A percentile compares a stretch with the other conserved stretches of the same genome.
These are phyloP conservation scores for Cephus rjabovi DNA, from an alignment of 2,888 invertebrate genomes.

Conservation along the genomic window DNA sequence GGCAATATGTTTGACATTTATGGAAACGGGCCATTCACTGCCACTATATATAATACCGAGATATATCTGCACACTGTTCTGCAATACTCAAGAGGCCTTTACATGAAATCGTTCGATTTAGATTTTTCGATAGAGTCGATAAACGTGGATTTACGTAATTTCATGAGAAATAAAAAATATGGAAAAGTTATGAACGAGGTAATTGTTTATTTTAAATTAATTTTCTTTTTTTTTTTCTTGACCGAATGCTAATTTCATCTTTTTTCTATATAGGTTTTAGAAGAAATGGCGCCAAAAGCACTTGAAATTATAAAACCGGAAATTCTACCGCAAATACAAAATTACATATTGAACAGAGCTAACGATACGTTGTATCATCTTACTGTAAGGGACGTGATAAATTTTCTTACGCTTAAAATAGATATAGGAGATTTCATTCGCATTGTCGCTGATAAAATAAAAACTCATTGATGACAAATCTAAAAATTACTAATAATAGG, in stretches of 20 bases:
- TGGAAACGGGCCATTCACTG: constrained; percentile 49
- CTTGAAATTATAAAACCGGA: constrained; percentile 58
- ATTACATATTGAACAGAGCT: constrained; percentile 45
- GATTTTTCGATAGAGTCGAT: constrained; percentile 49
- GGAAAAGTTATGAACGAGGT: constrained; percentile 53
- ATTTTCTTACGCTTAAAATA: constrained; percentile 50
- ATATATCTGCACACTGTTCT: constrained; percentile 52
- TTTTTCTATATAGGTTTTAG: constrained; percentile 45
- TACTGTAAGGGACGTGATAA: constrained; percentile 53
- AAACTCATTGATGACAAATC: neutral
- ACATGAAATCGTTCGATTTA: constrained; percentile 56
- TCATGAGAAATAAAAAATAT: constrained; percentile 51
- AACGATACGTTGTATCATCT: constrained; percentile 55
- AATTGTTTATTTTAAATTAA: constrained; percentile 5
- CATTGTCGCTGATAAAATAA: constrained; percentile 24
- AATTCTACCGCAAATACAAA: constrained; percentile 52
- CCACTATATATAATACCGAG: constrained; percentile 42
- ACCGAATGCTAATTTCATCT: neutral
- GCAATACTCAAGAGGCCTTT: constrained; percentile 55
- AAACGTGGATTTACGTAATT: constrained; percentile 45
- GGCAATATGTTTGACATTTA: constrained; percentile 46
- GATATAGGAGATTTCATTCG: constrained; percentile 43
- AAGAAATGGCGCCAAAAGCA: constrained; percentile 52
- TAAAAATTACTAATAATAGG: neutral
- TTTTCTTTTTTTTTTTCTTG: constrained; percentile 9